Evolutionary conservation across 2,888 invertebrate species (phyloP), one percentile per base, ranked within the genome.

Genomic region (Hybos culiciformis): DNA sequence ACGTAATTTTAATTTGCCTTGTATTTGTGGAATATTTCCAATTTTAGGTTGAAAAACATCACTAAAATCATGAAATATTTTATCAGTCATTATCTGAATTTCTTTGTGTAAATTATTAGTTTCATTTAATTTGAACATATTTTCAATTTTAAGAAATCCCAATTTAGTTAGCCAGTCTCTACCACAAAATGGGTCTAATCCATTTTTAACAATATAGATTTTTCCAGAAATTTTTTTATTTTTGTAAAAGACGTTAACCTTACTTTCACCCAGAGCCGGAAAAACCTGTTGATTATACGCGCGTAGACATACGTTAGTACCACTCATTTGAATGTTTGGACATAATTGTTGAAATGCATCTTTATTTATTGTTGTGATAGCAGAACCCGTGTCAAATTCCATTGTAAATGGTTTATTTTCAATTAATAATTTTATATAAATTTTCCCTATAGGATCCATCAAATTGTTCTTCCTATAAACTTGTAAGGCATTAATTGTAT

Each of bases 1-100:
- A n/a, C n/a, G n/a, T n/a, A n/a, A 24, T 33, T 43, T 42, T 6
- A 45, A 19, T 15, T 29, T 26, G 5, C 47, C 41, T 26, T 39
- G 41, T 11, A 45, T 21, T 18, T 37, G 31, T 8, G 45, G 41
- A 7, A 47, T 45, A 11, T 34, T 43, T 29, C 43, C 45, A 9
- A 43, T 41, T 33, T 41, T 45, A 11, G 29, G 17, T 38, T 41
- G 14, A 24, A 45, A 47, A 21, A 47, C 41, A 31, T 47, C 42
- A 23, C 34, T 37, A 14, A 42, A 14, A 14, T 47, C 31, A 9
- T 37, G 29, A 17, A 42, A 41, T 23, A 41, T 38, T 21, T 26
- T 11, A 32, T 36, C 31, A 29, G 41, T 43, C 32, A 39, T 21
- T 11, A 31, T 36, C 12, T 20, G 21, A 11, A 42, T 29, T 11